Percentiles rank a stretch among this genome's conserved stretches.
These are phyloP conservation scores for Luperina testacea DNA, from an alignment of 2,888 invertebrate species.

Conservation along the genomic window DNA sequence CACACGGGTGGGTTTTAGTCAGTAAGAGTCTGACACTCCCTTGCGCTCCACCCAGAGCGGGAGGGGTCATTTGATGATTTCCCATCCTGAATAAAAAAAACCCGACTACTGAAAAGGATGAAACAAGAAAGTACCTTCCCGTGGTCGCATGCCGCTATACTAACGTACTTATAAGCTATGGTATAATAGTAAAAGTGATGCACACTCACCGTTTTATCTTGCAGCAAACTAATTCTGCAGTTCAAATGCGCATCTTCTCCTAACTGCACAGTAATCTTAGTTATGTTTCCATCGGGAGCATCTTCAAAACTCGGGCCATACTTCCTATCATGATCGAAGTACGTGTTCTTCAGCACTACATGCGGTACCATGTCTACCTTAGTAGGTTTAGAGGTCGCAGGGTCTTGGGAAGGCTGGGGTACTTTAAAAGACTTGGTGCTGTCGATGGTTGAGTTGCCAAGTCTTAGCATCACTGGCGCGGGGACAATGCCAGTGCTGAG, in stretches of 20 bases:
- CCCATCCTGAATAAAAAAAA: too few relatives aligned
- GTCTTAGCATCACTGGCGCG: slow-evolving; percentile 85
- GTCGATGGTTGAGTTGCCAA: slow-evolving; percentile 88
- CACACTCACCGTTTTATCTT: slow-evolving; percentile 93
- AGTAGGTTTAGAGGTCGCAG: slow-evolving; percentile 56
- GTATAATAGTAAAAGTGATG: neutral
- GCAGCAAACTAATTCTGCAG: slow-evolving; percentile 93
- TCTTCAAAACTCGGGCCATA: slow-evolving; percentile 94
- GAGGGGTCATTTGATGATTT: too few relatives aligned
- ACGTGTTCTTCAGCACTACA: slow-evolving; percentile 84
- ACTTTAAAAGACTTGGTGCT: slow-evolving; percentile 88
- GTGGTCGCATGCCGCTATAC: too few relatives aligned
- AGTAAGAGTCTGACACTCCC: too few relatives aligned
- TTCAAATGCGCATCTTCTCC: slow-evolving; percentile 93
- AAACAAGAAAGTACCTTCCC: too few relatives aligned
- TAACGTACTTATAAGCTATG: too few relatives aligned
- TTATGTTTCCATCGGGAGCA: slow-evolving; percentile 89
- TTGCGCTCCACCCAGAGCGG: too few relatives aligned
- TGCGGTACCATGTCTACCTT: slow-evolving; percentile 81
- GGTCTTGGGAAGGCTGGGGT: slow-evolving; percentile 79
- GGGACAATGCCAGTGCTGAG: slow-evolving; percentile 84
- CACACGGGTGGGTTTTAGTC: too few relatives aligned
- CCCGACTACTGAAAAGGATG: too few relatives aligned
- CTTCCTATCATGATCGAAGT: slow-evolving; percentile 89
- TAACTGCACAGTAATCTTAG: slow-evolving; percentile 93